Percentiles rank a stretch among this genome's conserved stretches.
phyloP scores from a whole-genome alignment of 2,888 invertebrate species.

The Gerris lacustris region DNA sequence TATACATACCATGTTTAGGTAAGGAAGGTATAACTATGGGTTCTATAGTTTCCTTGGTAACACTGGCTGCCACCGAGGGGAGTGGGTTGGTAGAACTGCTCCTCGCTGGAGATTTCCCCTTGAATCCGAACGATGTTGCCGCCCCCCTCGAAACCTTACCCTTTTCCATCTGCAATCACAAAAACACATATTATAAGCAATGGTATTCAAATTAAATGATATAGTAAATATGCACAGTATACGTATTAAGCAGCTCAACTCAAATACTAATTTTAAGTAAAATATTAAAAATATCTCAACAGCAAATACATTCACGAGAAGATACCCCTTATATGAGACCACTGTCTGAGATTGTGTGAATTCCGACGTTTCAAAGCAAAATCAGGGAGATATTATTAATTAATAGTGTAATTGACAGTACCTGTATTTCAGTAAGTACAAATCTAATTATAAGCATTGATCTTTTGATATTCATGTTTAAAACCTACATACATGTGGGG shows the following conservation, averaged over 20 bases:
- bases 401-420: too few relatives aligned
- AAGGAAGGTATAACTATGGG: constrained; percentile 24
- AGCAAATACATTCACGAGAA: too few relatives aligned
- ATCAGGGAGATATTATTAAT: too few relatives aligned
- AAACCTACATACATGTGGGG: too few relatives aligned
- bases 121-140: constrained; percentile 74
- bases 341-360: too few relatives aligned
- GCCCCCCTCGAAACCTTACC: constrained; percentile 55
- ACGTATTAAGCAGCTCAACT: not conserved
- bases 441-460: too few relatives aligned
- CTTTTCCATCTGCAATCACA: constrained; percentile 47
- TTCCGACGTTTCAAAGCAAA: too few relatives aligned
- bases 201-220: not conserved
- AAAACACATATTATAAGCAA: not conserved
- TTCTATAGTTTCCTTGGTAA: constrained; percentile 24
- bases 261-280: too few relatives aligned
- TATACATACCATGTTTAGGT: constrained; percentile 40
- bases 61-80: constrained; percentile 19
- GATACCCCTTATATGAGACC: too few relatives aligned
- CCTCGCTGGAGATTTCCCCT: constrained; percentile 45
- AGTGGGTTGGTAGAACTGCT: not conserved
- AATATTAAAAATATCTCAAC: too few relatives aligned
- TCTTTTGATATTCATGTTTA: too few relatives aligned
- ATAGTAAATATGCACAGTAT: not conserved
- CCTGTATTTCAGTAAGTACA: too few relatives aligned